Evolutionary conservation across 2,888 invertebrate genomes (phyloP), one percentile per base, ranked within the genome.

Genomic region (Plagiodera versicolora): DNA sequence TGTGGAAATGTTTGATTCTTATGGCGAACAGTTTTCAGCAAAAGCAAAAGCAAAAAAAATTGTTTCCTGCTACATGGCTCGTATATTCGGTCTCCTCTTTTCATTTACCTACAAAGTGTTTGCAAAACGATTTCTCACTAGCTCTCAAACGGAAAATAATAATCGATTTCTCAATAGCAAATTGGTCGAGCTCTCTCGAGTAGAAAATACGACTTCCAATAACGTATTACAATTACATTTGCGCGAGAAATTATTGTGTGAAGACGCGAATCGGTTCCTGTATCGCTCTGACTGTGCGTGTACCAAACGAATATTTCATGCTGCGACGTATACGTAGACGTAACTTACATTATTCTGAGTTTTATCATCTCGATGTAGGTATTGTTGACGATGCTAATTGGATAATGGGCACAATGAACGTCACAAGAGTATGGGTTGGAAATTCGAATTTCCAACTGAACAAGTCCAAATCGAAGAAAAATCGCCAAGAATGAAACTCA

Each of bases 201-300:
- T 20, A 56, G 56, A 58, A 64, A 58, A 61, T 62, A 67, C 56
- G 61, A 58, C 61, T 62, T 47, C 58, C 62, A 64, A 65, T 67
- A 68, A 68, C 60, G 63, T 68, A 66, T 68, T 60, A 59, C 64
- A 64, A 67, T 63, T 64, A 64, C 63, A 60, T 63, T 64, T 60
- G 57, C 24, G 62, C 61, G 62, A 63, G 57, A 63, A 69, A 65
- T 67, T 66, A 66, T 64, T 66, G 64, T 65, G 60, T 60, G 65
- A 63, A 64, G 44, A 59, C 58, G 60, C 65, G 63, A 65, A 59
- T 64, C 59, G 56, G 59, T 60, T 56, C 58, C 58, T 58, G 52
- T 56, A 52, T 53, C 44, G 56, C 1, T 39, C n/a, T 4, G 62
- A 54, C 60, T 51, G 60, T 65, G 65, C 65, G 65, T 65, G 65